Conservation (phyloP, 2,113 vertebrate genomes). For the Cyphomyrus discorhynchus region DNA sequence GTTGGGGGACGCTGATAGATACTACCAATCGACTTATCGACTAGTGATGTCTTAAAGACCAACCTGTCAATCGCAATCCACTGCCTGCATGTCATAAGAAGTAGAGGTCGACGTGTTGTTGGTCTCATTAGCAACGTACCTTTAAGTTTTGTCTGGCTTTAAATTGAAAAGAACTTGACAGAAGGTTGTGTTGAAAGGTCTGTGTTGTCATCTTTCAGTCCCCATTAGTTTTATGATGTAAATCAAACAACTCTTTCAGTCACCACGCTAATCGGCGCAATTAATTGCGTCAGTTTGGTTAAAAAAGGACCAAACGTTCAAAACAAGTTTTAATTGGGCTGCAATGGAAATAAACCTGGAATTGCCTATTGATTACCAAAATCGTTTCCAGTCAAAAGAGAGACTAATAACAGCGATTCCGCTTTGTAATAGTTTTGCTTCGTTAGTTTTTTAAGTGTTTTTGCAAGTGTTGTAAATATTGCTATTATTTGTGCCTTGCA, state of each 20-base stretch:
- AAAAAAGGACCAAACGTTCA: slow-evolving; percentile 10
- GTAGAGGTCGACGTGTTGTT: not conserved
- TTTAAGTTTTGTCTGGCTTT: not conserved
- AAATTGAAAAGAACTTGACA: not conserved
- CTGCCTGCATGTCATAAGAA: not conserved
- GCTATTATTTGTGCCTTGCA: not conserved
- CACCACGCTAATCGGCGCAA: not conserved
- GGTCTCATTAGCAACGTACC: not conserved
- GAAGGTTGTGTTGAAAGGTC: not conserved
- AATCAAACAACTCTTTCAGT: slow-evolving; percentile 17
- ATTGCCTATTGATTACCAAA: slow-evolving; percentile 13
- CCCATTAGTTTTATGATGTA: not conserved
- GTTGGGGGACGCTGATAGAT: not conserved
- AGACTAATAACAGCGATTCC: not conserved
- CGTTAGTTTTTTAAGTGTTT: slow-evolving; percentile 13
- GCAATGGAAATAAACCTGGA: slow-evolving; percentile 10
- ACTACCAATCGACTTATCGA: not conserved
- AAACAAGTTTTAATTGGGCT: slow-evolving; percentile 23
- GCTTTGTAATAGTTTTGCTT: not conserved
- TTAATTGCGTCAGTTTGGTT: not conserved
- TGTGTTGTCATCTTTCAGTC: not conserved
- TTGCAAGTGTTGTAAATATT: not conserved
- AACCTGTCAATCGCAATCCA: not conserved
- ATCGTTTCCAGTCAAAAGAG: not conserved
- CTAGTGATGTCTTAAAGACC: not conserved